Percentiles rank a stretch among this genome's conserved stretches.
Evolutionary conservation across 2,113 vertebrate species (phyloP).

Genomic region (Scomber colias): DNA sequence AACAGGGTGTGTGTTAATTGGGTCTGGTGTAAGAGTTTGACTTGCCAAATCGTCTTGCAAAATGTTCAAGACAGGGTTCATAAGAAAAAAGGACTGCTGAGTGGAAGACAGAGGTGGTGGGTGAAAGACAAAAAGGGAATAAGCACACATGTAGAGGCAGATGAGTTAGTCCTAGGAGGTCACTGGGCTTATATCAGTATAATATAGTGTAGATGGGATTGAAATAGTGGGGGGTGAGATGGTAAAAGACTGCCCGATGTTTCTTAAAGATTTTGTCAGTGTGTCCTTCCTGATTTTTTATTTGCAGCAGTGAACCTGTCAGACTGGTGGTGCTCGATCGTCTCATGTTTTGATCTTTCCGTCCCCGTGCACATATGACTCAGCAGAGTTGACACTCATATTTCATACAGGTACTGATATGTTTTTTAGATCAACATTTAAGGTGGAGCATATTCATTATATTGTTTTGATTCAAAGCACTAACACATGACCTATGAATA

Average conservation of each 20-base stretch:
- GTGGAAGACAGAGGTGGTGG: neutral
- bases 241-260: neutral
- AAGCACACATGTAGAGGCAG: neutral
- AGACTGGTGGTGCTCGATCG: slow-evolving; percentile 46
- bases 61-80: neutral
- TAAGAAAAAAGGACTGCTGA: neutral
- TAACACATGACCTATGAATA: neutral
- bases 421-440: neutral
- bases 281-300: neutral
- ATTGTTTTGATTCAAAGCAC: neutral
- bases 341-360: neutral
- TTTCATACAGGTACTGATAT: neutral
- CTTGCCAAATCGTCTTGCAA: neutral
- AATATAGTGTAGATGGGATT: neutral
- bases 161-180: slow-evolving; percentile 5
- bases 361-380: neutral
- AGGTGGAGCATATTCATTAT: too few relatives aligned
- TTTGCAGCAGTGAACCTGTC: slow-evolving; percentile 32
- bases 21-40: neutral
- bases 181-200: neutral
- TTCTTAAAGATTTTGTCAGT: neutral
- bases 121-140: neutral
- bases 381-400: neutral
- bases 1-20: neutral
- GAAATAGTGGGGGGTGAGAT: neutral